These are phyloP conservation scores for Helicoverpa assulta DNA, from an alignment of 2,888 invertebrate genomes.

Conservation along the genomic window DNA sequence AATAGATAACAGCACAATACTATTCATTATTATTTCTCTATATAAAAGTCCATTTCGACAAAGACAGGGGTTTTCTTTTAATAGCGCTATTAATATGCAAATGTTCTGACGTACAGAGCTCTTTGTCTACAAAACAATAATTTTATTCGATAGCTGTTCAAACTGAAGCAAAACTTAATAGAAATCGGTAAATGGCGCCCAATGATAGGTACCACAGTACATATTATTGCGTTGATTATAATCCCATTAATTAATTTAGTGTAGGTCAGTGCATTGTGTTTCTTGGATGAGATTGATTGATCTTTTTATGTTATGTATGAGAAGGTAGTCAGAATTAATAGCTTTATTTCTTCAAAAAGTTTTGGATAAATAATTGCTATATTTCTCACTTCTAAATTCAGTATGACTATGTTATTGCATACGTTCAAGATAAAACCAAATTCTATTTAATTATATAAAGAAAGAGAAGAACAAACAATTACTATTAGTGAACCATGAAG, in stretches of 20 bases:
- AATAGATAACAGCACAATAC: background rate
- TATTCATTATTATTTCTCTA: no score
- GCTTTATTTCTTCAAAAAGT: no score
- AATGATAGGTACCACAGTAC: constrained; percentile 30
- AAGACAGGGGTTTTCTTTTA: background rate
- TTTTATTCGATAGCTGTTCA: constrained; percentile 29
- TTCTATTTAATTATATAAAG: no score
- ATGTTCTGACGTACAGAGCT: constrained; percentile 1
- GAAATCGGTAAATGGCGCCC: constrained; percentile 28
- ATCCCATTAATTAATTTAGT: background rate
- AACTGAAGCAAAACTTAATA: constrained; percentile 10
- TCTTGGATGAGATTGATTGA: background rate
- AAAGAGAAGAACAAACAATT: no score
- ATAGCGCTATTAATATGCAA: constrained; percentile 6
- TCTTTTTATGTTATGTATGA: no score
- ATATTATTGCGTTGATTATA: constrained; percentile 7
- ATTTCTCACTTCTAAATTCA: no score
- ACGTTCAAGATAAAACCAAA: no score
- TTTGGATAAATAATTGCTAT: no score
- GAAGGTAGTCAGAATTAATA: no score
- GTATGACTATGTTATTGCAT: no score
- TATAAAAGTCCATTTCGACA: background rate
- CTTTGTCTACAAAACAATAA: constrained; percentile 9
- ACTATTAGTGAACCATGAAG: no score
- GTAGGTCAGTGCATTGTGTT: background rate